Evolutionary conservation across 2,888 invertebrate genomes (phyloP).

Genomic region (Heliconius hortense): DNA sequence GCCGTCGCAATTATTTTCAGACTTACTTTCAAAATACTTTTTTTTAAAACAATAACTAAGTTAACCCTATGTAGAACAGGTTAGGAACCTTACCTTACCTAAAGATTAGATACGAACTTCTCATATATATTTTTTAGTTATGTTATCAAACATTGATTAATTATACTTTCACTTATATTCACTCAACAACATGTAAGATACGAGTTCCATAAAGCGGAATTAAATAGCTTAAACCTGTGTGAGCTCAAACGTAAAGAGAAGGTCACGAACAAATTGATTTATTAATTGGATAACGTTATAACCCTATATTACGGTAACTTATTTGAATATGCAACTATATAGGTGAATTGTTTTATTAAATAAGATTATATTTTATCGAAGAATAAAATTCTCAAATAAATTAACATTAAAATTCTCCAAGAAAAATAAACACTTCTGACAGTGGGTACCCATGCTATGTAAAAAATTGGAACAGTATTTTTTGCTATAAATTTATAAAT

Average conservation of each 20-base stretch:
- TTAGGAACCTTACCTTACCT: no score
- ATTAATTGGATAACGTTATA: background rate
- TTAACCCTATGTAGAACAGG: no score
- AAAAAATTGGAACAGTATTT: background rate
- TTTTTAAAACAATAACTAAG: background rate
- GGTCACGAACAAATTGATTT: conserved; percentile 24
- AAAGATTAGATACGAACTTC: no score
- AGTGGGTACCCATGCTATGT: background rate
- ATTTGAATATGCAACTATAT: background rate
- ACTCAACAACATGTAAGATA: background rate
- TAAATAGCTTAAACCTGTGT: conserved; percentile 3
- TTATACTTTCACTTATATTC: conserved; percentile 10
- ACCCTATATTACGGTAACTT: conserved; percentile 7
- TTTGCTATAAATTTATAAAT: background rate
- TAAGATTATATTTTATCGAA: no score
- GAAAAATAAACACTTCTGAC: no score
- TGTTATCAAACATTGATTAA: background rate
- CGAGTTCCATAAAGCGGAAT: background rate
- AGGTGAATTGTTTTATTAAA: background rate
- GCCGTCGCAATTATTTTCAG: background rate
- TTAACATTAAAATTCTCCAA: no score
- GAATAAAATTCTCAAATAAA: no score
- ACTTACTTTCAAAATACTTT: background rate
- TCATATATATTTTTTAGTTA: background rate
- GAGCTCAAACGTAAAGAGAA: conserved; percentile 14